Evolutionary conservation across 2,113 vertebrate genomes (phyloP), one percentile per base, ranked within the genome.

Genomic region (Callionymus lyra): DNA sequence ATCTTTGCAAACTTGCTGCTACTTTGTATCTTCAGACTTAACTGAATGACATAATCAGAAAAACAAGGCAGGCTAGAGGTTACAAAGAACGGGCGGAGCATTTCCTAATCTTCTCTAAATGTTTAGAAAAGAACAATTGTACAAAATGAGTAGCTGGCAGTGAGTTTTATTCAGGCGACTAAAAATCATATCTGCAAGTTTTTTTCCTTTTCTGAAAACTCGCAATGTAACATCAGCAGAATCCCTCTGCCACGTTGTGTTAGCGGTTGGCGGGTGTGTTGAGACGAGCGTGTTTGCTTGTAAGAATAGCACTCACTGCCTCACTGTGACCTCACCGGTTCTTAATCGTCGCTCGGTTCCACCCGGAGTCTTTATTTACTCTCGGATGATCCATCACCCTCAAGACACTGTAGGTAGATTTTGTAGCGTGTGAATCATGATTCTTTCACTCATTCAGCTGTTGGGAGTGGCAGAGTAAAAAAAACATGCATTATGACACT

Each of bases 401-500:
- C 55, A 18, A 17, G 46, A 69, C 69, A 75, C 76, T 80, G 73
- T 78, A 66, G 71, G 68, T 84, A 78, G 59, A 80, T 85, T 87
- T 86, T 85, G 83, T 87, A 85, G 84, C 80, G 79, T 79, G 78
- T 86, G 73, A 52, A 81, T 83, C 66, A 75, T 79, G 43, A 73
- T 58, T 62, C 51, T 77, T n/a, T 70, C 61, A 76, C 63, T 77
- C 74, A 74, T 77, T 58, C 70, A 45, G 76, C 70, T 70, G 81
- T 82, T 72, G 75, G n/a, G 65, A 82, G 70, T 73, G 72, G 76
- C 56, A 41, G 50, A 65, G 32, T 44, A 56, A 54, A 60, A 64
- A 52, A 42, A 38, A 68, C 54, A 57, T 74, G 64, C 63, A 64
- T 65, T 75, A 56, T 62, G 60, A 80, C 21, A 61, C 61, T 15